Percentiles rank a stretch among this genome's conserved stretches.
Conservation (phyloP, 2,797 vertebrate genomes). For the Etheostoma perlongum region DNA sequence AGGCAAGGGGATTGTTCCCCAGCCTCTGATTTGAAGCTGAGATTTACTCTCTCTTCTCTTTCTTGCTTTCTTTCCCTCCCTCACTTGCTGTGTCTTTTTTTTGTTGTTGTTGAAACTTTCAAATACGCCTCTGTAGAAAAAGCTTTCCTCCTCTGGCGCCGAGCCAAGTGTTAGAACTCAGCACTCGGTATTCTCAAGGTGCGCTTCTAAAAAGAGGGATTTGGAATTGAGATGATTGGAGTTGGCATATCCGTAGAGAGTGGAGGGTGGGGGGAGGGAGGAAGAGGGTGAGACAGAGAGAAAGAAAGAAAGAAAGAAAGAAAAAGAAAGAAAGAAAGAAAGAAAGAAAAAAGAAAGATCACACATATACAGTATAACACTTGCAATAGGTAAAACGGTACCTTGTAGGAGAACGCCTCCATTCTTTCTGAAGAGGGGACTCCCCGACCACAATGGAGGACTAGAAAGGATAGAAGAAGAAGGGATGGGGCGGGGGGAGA, state of each 20-base stretch:
- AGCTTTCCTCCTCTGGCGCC: constrained; percentile 59
- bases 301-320: not conserved
- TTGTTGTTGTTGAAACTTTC: constrained; percentile 45
- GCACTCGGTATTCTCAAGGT: constrained; percentile 78
- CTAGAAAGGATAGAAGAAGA: constrained; percentile 83
- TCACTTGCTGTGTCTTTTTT: constrained; percentile 37
- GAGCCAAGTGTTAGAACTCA: constrained; percentile 76
- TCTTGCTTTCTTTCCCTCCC: constrained; percentile 23
- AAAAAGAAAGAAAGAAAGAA: not conserved
- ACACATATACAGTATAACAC: constrained; percentile 41
- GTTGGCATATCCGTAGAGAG: constrained; percentile 68
- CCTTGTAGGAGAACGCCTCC: constrained; percentile 94
- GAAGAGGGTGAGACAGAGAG: constrained; percentile 20
- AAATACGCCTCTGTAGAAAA: constrained; percentile 63
- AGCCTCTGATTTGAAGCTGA: constrained; percentile 46
- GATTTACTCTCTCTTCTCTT: constrained; percentile 28
- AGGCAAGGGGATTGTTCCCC: constrained; percentile 38
- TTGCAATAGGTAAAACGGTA: constrained; percentile 74
- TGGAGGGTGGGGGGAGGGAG: not conserved
- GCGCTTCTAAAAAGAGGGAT: constrained; percentile 71
- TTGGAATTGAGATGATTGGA: constrained; percentile 81
- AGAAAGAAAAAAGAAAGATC: constrained; percentile 29
- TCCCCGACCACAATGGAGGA: constrained; percentile 96
- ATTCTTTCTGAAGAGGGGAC: constrained; percentile 96
- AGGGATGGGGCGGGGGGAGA: constrained; percentile 21